These are phyloP conservation scores for Rhinichthys klamathensis DNA, from an alignment of 2,113 vertebrate genomes.

Conservation along the genomic window DNA sequence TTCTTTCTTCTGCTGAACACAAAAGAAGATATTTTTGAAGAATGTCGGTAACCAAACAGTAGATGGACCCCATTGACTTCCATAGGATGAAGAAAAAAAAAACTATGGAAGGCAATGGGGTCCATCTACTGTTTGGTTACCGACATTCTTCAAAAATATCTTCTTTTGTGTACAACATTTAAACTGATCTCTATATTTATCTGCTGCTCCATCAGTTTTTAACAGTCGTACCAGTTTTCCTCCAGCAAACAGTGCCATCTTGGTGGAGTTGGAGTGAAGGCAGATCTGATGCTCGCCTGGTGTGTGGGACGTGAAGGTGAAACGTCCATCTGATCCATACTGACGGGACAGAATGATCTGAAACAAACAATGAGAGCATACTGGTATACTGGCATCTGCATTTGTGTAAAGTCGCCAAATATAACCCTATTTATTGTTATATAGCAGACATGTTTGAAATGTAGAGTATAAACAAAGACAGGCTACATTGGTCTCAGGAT, in stretches of 20 bases:
- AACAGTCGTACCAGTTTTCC: constrained; percentile 84
- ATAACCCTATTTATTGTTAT: not conserved
- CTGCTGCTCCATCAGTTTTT: not conserved
- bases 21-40: too few relatives aligned
- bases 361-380: not conserved
- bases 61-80: too few relatives aligned
- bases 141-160: too few relatives aligned
- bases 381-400: not conserved
- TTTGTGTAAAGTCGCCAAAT: not conserved
- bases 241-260: constrained; percentile 90
- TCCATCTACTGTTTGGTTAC: too few relatives aligned
- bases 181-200: not conserved
- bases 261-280: constrained; percentile 95
- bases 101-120: too few relatives aligned
- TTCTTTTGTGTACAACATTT: too few relatives aligned
- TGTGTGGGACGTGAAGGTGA: constrained; percentile 95
- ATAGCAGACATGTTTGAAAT: not conserved
- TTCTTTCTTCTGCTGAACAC: too few relatives aligned
- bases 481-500: constrained; percentile 87
- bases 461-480: not conserved
- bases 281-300: constrained; percentile 96
- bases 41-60: too few relatives aligned
- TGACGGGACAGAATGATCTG: constrained; percentile 91
- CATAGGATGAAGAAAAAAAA: too few relatives aligned
- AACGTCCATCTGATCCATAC: constrained; percentile 92